Percentiles rank a stretch among this genome's conserved stretches.
phyloP scores from a whole-genome alignment of 1,140 invertebrate genomes.

The Eriosoma lanigerum region DNA sequence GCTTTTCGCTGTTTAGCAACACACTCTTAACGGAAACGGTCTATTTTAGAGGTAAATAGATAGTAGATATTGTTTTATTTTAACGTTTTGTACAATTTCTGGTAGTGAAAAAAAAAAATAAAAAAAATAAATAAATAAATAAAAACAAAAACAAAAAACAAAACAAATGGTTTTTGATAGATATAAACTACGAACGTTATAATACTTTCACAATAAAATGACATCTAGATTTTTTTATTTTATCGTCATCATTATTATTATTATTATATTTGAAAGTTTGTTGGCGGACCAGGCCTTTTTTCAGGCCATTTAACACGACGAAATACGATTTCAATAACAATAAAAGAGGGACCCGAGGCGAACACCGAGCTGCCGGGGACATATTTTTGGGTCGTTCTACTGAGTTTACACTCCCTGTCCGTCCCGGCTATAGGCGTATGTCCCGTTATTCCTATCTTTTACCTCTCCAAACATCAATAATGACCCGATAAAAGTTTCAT shows the following conservation, averaged over 20 bases:
- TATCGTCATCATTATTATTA: conserved; percentile 36
- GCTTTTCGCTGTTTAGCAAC: background rate
- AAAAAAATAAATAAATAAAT: background rate
- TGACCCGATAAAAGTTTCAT: conserved; percentile 40
- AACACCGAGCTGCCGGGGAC: conserved; percentile 14
- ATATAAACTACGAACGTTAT: conserved; percentile 25
- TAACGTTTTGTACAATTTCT: no score
- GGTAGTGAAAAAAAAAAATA: no score
- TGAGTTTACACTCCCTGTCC: conserved; percentile 16
- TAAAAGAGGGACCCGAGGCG: conserved; percentile 17
- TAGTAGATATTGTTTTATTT: no score
- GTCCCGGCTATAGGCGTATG: background rate
- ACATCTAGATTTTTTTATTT: conserved; percentile 40
- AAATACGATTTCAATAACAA: conserved; percentile 52
- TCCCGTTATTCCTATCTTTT: background rate
- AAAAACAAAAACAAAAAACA: no score
- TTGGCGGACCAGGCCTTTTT: conserved; percentile 44
- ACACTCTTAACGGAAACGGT: background rate
- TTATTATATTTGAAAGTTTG: conserved; percentile 49
- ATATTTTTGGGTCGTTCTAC: conserved; percentile 44
- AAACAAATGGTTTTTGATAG: conserved; percentile 4
- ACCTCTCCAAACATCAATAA: conserved; percentile 39
- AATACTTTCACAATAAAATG: background rate
- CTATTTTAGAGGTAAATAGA: background rate
- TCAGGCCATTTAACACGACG: conserved; percentile 47